Evolutionary conservation across 2,113 vertebrate genomes (phyloP).

Genomic region (Meles meles): DNA sequence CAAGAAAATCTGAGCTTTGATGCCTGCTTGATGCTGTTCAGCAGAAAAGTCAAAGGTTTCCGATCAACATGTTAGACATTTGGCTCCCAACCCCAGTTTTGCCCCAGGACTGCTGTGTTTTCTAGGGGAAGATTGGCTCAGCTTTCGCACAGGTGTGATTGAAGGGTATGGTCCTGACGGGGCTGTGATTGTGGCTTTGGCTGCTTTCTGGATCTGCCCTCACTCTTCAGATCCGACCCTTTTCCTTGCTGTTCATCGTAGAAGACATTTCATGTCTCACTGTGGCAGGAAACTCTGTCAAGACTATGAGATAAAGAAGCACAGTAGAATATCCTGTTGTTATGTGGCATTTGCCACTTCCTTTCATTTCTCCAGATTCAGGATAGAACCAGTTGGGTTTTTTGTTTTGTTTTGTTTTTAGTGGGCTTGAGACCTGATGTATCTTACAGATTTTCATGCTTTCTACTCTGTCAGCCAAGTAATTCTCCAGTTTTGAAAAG

Average conservation of each 20-base stretch:
- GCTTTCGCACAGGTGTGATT: not conserved
- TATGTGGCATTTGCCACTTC: not conserved
- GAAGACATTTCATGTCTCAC: not conserved
- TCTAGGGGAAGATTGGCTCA: not conserved
- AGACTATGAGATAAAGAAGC: not conserved
- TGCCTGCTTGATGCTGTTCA: not conserved
- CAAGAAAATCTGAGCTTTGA: not conserved
- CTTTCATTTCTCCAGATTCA: not conserved
- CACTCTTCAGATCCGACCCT: not conserved
- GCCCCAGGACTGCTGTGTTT: not conserved
- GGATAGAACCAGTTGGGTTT: not conserved
- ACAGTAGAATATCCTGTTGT: not conserved
- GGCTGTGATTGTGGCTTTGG: not conserved
- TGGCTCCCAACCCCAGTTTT: not conserved
- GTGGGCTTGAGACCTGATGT: not conserved
- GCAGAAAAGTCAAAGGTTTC: not conserved
- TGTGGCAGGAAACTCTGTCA: not conserved
- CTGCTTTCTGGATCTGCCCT: not conserved
- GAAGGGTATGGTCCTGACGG: too few species aligned
- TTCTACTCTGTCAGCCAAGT: not conserved
- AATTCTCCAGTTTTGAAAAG: not conserved
- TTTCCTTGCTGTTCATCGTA: not conserved
- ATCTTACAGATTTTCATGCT: not conserved
- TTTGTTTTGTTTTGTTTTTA: not conserved
- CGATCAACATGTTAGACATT: not conserved